Conservation (phyloP, 2,113 vertebrate genomes). For the Melierax canorus region DNA sequence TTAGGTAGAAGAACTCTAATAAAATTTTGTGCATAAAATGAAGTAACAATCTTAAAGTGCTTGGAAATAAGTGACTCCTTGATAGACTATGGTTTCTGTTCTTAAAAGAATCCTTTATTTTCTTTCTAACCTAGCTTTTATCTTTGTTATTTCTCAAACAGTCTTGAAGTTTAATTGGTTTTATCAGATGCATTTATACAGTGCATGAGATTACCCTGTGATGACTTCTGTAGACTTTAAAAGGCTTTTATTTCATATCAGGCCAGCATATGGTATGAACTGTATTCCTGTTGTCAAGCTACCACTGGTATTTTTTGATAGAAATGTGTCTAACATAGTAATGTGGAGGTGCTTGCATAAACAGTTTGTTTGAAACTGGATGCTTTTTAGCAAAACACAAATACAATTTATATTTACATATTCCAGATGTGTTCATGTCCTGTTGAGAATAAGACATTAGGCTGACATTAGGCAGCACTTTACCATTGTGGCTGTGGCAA, state of each 20-base stretch:
- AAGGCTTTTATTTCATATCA: background rate
- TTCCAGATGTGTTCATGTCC: background rate
- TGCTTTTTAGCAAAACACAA: background rate
- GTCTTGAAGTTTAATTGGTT: background rate
- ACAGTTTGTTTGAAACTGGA: background rate
- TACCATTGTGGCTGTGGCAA: background rate
- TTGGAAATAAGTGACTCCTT: background rate
- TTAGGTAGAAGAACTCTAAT: background rate
- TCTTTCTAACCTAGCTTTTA: background rate
- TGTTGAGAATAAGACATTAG: background rate
- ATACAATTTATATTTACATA: background rate
- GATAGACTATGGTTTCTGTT: background rate
- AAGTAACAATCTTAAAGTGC: background rate
- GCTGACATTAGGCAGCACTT: background rate
- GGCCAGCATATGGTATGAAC: background rate
- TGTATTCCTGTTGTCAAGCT: background rate
- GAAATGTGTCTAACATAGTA: background rate
- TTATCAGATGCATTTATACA: background rate
- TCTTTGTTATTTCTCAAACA: background rate
- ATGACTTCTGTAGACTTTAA: background rate
- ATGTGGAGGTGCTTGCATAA: background rate
- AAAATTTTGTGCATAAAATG: background rate
- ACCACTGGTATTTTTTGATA: background rate
- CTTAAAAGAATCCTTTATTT: background rate
- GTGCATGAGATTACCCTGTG: background rate